phyloP scores from a whole-genome alignment of 2,888 invertebrate species.

The Allophyes oxyacanthae region DNA sequence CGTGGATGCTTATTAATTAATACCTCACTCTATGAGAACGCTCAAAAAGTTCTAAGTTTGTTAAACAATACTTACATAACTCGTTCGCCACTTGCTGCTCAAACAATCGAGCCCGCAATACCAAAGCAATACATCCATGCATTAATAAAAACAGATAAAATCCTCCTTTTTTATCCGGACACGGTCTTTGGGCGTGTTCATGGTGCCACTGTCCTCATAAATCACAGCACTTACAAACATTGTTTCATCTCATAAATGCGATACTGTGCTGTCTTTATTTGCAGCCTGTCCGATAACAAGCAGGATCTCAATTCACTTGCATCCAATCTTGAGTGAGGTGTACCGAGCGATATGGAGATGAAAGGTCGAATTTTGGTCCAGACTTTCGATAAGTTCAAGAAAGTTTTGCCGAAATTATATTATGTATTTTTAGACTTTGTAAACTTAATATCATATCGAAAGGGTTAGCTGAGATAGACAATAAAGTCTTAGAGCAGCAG shows the following conservation, averaged over 20 bases:
- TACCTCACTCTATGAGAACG: too few species aligned
- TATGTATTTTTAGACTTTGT: too few species aligned
- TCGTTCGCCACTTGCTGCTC: not conserved
- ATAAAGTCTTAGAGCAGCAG: too few species aligned
- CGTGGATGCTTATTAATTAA: too few species aligned
- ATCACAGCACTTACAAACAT: slow-evolving; percentile 76
- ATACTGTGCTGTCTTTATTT: slow-evolving; percentile 74
- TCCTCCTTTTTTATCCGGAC: slow-evolving; percentile 37
- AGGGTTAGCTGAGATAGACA: too few species aligned
- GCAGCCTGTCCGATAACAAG: slow-evolving; percentile 59
- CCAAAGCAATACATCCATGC: slow-evolving; percentile 21
- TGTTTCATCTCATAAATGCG: slow-evolving; percentile 78
- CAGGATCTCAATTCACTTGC: slow-evolving; percentile 48
- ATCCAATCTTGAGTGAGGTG: slow-evolving; percentile 50
- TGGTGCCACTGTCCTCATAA: slow-evolving; percentile 74
- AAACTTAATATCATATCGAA: too few species aligned
- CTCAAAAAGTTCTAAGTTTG: too few species aligned
- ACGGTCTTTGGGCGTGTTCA: slow-evolving; percentile 62
- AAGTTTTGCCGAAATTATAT: too few species aligned
- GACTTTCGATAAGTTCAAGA: not conserved
- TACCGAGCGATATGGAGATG: slow-evolving; percentile 43
- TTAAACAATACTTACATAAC: not conserved
- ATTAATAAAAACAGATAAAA: slow-evolving; percentile 43
- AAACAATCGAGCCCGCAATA: slow-evolving; percentile 32
- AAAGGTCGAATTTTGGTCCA: slow-evolving; percentile 36